Base-by-base conservation (phyloP, 2,888 invertebrate genomes). In the Ecdyonurus torrentis region DNA sequence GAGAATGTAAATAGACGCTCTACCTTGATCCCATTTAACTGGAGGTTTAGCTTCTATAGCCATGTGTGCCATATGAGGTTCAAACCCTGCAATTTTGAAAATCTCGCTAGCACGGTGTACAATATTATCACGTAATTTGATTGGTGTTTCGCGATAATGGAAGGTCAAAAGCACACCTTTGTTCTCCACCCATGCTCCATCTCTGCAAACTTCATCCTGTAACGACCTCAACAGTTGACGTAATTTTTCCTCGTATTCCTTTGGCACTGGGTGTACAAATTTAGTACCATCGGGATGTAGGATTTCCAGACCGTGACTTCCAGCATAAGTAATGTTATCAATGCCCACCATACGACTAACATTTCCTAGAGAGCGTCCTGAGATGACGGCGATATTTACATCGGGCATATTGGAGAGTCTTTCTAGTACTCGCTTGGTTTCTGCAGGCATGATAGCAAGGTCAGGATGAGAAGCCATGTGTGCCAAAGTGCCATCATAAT, bases 151-250 rank as follows among this genome's bases (percentile, higher is more conserved):
- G 7, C 91, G 83, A 76, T 84, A 92, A 74, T 92, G 92, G 80
- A 90, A 91, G 1, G 92, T 91, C 52, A 92, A 76, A 5, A 91
- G 75, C 0, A 91, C 87, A 0, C 91, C 91, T 72, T 92, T 92
- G 75, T 91, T 91, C 74, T 92, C 92, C 7, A 92, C 91, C 91
- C 92, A 92, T 0, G 91, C 91, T 2, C 92, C 91, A 70, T 91
- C 89, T 67, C 81, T 83, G 73, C 91, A 91, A 1, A 69, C 64
- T 23, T 61, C 63, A 72, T 91, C 91, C 72, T 92, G 91, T 58
- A 92, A 77, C 0, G 85, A 81, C 71, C 89, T 87, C 68, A 91
- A 81, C 52, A 92, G 77, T 63, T 82, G 82, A 18, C 83, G 85
- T 50, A 90, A 89, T 74, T 89, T 89, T 66, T 83, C 86, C 70